Percentiles rank a stretch among this genome's conserved stretches.
Conservation (phyloP, 2,888 invertebrate species). For the Caenorhabditis imperialis region DNA sequence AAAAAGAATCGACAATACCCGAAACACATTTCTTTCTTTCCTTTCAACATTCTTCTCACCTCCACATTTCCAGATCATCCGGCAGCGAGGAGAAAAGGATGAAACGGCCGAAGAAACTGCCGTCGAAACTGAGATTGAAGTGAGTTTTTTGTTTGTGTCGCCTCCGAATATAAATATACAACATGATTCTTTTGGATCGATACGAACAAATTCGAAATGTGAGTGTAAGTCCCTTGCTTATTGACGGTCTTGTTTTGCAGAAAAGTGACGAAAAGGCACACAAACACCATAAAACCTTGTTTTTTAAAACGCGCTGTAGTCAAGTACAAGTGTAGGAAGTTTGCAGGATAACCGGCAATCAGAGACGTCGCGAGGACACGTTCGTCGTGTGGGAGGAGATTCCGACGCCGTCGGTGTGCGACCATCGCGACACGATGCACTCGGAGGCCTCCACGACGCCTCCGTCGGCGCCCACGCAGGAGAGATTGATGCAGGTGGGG, state of each 20-base stretch:
- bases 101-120: conserved; percentile 48
- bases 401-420: conserved; percentile 60
- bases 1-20: not conserved
- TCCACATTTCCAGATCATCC: conserved; percentile 20
- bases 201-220: no score
- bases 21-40: not conserved
- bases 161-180: no score
- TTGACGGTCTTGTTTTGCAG: not conserved
- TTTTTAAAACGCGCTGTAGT: not conserved
- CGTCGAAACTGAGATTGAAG: conserved; percentile 44
- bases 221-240: no score
- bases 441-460: conserved; percentile 45
- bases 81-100: conserved; percentile 32
- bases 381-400: conserved; percentile 60
- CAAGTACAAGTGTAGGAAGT: no score
- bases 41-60: not conserved
- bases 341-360: conserved; percentile 48
- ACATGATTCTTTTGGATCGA: no score
- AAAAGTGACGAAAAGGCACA: no score
- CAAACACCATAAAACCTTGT: not conserved
- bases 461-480: conserved; percentile 59
- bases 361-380: conserved; percentile 48
- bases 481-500: conserved; percentile 61
- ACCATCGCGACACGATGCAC: conserved; percentile 56
- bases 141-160: conserved; percentile 34